Evolutionary conservation across 2,113 vertebrate genomes (phyloP).

Genomic region (Cottus gobio): DNA sequence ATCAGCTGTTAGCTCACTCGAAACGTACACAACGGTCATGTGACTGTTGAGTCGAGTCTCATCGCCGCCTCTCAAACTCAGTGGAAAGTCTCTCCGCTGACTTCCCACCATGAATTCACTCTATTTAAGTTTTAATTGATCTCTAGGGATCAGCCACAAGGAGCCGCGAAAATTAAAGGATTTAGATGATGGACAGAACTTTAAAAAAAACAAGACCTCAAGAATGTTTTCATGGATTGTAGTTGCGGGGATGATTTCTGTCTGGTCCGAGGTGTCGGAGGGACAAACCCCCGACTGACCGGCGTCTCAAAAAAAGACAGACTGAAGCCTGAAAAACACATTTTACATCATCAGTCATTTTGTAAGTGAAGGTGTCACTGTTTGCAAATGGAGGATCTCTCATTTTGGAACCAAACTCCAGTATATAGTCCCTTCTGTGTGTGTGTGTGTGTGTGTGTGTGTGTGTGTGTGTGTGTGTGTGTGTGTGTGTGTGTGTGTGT

Average conservation of each 20-base stretch:
- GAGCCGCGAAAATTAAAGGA: background rate
- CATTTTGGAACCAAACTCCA: slow-evolving; percentile 29
- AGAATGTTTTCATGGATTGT: background rate
- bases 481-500: slow-evolving; percentile 35
- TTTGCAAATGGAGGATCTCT: slow-evolving; percentile 39
- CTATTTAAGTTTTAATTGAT: no score
- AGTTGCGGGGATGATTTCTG: background rate
- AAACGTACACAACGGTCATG: background rate
- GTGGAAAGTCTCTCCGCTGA: background rate
- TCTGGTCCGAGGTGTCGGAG: background rate
- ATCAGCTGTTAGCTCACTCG: no score
- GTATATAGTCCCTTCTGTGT: slow-evolving; percentile 9
- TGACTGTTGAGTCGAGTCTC: background rate
- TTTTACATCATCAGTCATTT: slow-evolving; percentile 15
- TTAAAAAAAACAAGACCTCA: background rate
- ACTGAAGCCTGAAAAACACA: background rate
- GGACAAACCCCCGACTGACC: background rate
- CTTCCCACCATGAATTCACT: background rate
- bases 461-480: slow-evolving; percentile 41
- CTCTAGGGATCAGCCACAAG: background rate
- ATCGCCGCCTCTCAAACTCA: no score
- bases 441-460: slow-evolving; percentile 34
- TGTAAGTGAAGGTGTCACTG: slow-evolving; percentile 26
- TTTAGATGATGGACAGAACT: background rate
- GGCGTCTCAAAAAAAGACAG: background rate